phyloP scores from a whole-genome alignment of 2,113 vertebrate species.

The Seriola quinqueradiata region DNA sequence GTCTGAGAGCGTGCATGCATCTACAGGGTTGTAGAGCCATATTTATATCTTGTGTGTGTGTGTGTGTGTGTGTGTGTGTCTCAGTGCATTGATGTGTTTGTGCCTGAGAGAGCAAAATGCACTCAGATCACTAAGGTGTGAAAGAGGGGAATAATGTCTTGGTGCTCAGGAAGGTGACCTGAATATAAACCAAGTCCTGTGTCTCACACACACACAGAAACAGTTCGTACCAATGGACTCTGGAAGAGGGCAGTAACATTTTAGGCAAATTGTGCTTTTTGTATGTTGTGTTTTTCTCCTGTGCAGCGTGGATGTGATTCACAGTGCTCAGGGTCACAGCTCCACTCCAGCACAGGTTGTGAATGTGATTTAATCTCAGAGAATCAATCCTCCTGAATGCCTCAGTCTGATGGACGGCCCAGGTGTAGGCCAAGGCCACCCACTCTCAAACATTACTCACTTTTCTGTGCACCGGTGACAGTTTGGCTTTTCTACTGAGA shows the following conservation, averaged over 20 bases:
- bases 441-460: conserved; percentile 35
- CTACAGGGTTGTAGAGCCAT: not conserved
- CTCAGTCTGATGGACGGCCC: conserved; percentile 50
- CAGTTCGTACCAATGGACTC: not conserved
- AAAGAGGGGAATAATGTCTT: conserved; percentile 41
- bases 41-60: not conserved
- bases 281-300: not conserved
- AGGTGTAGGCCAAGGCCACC: conserved; percentile 54
- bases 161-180: conserved; percentile 32
- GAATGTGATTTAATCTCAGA: conserved; percentile 44
- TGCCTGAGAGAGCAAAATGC: not conserved
- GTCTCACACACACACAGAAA: not conserved
- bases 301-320: not conserved
- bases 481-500: conserved; percentile 7
- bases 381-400: conserved; percentile 31
- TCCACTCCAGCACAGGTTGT: conserved; percentile 6
- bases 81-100: not conserved
- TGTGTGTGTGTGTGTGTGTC: not conserved
- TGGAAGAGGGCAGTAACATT: not conserved
- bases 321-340: conserved; percentile 7
- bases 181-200: conserved; percentile 61
- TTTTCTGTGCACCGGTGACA: not conserved
- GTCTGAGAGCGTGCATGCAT: not conserved
- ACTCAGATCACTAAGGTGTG: conserved; percentile 58
- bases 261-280: not conserved